Conservation (phyloP, 2,797 vertebrate genomes). For the Danio kyathit region DNA sequence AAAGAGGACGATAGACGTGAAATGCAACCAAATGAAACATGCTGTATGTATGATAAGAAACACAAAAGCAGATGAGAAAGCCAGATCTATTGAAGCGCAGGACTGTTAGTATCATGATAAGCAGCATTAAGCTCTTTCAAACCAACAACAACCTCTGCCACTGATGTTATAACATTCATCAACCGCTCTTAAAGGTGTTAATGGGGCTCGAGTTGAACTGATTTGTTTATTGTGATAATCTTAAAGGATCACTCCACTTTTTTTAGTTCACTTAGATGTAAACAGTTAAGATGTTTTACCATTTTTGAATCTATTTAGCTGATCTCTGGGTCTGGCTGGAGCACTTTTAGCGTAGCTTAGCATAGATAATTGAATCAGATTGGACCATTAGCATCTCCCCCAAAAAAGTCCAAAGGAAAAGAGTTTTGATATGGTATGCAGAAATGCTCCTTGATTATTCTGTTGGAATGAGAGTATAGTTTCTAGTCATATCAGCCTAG, state of each 20-base stretch:
- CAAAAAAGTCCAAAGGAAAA: too few relatives aligned
- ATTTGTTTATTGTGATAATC: neutral
- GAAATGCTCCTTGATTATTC: too few relatives aligned
- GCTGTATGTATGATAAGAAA: conserved; percentile 24
- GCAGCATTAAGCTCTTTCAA: conserved; percentile 18
- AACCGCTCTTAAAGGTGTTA: neutral
- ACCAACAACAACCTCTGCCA: neutral
- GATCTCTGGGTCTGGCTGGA: too few relatives aligned
- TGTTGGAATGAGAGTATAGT: too few relatives aligned
- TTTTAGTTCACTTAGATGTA: too few relatives aligned
- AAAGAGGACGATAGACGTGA: neutral
- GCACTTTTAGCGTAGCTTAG: too few relatives aligned
- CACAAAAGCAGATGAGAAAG: conserved; percentile 60
- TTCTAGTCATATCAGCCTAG: too few relatives aligned
- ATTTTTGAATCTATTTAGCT: too few relatives aligned
- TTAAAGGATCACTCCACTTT: neutral
- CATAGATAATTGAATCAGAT: too few relatives aligned
- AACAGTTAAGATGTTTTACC: too few relatives aligned
- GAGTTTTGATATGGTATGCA: too few relatives aligned
- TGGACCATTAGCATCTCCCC: too few relatives aligned
- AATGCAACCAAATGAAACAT: neutral
- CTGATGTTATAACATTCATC: neutral
- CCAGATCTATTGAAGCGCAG: conserved; percentile 60
- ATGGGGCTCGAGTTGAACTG: neutral
- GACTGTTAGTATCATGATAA: conserved; percentile 43